These are phyloP conservation scores for Eunapius fragilis DNA, from an alignment of 37 sponge, comb jelly and placozoan genomes.

Conservation along the genomic window DNA sequence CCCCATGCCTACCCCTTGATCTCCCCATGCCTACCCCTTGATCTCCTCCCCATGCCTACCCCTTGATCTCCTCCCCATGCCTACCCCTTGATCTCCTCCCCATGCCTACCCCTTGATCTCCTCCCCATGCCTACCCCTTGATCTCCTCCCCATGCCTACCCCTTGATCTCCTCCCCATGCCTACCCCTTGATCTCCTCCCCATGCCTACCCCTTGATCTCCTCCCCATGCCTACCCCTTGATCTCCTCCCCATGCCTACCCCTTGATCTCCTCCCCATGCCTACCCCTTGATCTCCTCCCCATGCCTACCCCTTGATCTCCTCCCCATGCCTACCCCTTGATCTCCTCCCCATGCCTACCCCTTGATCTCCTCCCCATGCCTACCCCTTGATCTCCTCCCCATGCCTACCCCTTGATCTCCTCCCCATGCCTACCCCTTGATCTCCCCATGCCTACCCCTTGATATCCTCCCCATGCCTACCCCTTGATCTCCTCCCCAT, in stretches of 20 bases:
- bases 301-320: not conserved
- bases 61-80: too few relatives aligned
- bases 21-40: too few relatives aligned
- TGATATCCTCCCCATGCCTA: not conserved
- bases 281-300: not conserved
- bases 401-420: not conserved
- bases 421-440: not conserved
- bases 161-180: not conserved
- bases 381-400: not conserved
- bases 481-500: not conserved
- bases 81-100: too few relatives aligned
- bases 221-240: not conserved
- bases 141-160: not conserved
- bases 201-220: not conserved
- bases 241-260: not conserved
- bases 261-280: not conserved
- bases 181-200: not conserved
- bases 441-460: not conserved
- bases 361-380: not conserved
- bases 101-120: not conserved
- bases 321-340: not conserved
- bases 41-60: too few relatives aligned
- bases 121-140: not conserved
- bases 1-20: too few relatives aligned
- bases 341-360: constrained; percentile 3